Base-by-base conservation (phyloP, 2,113 vertebrate species). In the Canis aureus region DNA sequence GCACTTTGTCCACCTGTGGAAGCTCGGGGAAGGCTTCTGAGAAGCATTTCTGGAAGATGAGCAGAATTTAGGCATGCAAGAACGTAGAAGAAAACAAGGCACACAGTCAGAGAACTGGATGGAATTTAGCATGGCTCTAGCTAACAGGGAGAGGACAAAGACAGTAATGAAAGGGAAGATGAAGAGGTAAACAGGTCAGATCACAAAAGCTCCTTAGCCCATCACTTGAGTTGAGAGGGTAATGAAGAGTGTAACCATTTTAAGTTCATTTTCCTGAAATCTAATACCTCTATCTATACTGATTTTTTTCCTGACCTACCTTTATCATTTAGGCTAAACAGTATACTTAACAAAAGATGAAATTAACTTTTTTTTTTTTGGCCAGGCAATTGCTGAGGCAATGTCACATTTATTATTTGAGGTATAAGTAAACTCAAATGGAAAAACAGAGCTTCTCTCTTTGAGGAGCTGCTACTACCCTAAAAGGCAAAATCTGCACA, bases 1-100 rank as follows among this genome's bases (percentile, higher is more conserved):
- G 29, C 3, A 1, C 57, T 3, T 1, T 19, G 1, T 2, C 4
- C 43, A 5, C 0, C 32, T 8, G n/a, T 0, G 9, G 51, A 29
- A 25, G 38, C 8, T 3, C 9, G 17, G 32, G 13, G 29, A 10
- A 11, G 29, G 53, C 29, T 25, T 49, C 53, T 9, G 29, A 15
- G 35, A 10, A 27, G 69, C 9, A 0, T 1, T 0, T 11, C 35
- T 17, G 1, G 16, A 20, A 4, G 25, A 25, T 0, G 9, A 76
- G 64, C 43, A 53, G 16, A 19, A 20, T 7, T 3, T 0, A 12
- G 11, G 5, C 12, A 1, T 0, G 5, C 0, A 7, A 35, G 53
- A 43, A 27, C 53, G 22, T 20, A 17, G 27, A 15, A 29, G 2
- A 15, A 23, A 53, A 23, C 25, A 5, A 0, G 0, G 83, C 3